Evolutionary conservation across 1,140 invertebrate genomes (phyloP).

Genomic region (Drosophila oshimai): DNA sequence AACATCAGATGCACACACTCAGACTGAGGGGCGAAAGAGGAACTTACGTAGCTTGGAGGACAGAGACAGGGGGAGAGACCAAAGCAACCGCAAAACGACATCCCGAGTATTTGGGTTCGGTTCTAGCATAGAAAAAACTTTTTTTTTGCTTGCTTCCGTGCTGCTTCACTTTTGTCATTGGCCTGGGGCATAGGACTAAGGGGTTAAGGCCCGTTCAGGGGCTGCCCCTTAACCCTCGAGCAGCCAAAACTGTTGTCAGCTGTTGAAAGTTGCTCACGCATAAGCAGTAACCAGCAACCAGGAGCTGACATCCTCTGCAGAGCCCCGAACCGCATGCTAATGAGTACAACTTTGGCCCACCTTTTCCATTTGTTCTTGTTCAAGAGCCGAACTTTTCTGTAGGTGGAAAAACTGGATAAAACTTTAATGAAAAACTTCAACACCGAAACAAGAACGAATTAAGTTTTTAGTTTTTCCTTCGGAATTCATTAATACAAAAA

Average conservation of each 20-base stretch:
- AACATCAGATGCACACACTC: conserved; percentile 40
- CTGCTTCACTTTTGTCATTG: conserved; percentile 40
- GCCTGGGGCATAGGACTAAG: conserved; percentile 6
- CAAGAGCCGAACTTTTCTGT: conserved; percentile 55
- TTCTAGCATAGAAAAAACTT: conserved; percentile 51
- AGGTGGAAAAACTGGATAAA: conserved; percentile 17
- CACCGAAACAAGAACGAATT: conserved; percentile 47
- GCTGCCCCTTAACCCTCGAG: conserved; percentile 13
- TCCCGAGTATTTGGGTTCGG: conserved; percentile 25
- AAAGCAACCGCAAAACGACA: conserved; percentile 53
- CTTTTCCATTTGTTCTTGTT: conserved; percentile 36
- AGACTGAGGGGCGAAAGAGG: not conserved
- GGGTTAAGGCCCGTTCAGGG: conserved; percentile 13
- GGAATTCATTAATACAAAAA: conserved; percentile 3
- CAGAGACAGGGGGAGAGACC: not conserved
- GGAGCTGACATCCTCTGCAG: conserved; percentile 21
- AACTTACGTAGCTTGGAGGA: not conserved
- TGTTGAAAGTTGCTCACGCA: conserved; percentile 63
- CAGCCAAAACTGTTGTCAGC: conserved; percentile 48
- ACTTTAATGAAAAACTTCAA: conserved; percentile 60
- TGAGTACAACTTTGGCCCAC: conserved; percentile 58
- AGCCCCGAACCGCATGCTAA: conserved; percentile 59
- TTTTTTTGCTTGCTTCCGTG: conserved; percentile 26
- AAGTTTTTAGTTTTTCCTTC: conserved; percentile 13
- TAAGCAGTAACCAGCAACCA: conserved; percentile 35